Evolutionary conservation across 1,140 invertebrate species (phyloP).

Genomic region (Sitobion miscanthi): DNA sequence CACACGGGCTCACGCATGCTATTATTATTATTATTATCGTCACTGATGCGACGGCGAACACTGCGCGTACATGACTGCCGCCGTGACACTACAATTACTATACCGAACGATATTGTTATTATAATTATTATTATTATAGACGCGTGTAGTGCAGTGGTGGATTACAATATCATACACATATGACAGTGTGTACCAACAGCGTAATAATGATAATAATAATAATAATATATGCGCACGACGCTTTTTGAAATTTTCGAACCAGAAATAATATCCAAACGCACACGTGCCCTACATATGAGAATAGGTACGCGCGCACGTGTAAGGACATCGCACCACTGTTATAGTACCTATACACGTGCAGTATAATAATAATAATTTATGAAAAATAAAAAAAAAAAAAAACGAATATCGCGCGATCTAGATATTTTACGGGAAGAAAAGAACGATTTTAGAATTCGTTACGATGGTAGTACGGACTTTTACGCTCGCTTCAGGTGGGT

Average conservation of each 20-base stretch:
- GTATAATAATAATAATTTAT: background rate
- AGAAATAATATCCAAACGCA: background rate
- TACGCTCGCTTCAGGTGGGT: background rate
- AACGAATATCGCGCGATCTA: background rate
- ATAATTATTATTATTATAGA: constrained; percentile 10
- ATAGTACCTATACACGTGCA: background rate
- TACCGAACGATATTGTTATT: background rate
- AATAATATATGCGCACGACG: background rate
- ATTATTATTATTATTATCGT: background rate
- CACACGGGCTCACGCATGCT: background rate
- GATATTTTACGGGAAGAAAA: background rate
- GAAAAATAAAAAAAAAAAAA: background rate
- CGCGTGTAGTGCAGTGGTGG: background rate
- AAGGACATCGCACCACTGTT: background rate
- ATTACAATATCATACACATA: background rate
- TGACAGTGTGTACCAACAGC: background rate
- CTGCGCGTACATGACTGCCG: background rate
- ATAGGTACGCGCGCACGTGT: background rate
- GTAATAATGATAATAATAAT: background rate
- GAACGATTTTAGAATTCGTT: background rate
- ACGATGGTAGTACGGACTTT: background rate
- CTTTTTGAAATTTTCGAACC: background rate
- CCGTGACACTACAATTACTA: background rate
- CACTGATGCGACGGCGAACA: background rate
- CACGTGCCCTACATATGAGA: background rate